Evolutionary conservation across 1,140 invertebrate species (phyloP).

Genomic region (Musca vetustissima): DNA sequence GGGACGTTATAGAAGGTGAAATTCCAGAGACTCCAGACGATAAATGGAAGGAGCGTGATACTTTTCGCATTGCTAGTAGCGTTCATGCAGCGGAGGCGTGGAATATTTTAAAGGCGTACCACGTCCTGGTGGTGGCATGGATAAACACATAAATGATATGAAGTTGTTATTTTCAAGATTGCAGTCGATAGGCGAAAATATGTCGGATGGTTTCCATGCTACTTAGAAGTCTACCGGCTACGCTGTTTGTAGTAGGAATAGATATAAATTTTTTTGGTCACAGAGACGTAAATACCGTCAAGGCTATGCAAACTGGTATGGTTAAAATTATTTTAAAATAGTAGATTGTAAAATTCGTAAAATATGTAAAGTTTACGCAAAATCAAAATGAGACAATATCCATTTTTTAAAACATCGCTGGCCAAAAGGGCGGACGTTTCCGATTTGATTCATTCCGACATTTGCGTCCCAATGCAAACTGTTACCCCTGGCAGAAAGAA

Average conservation of each 20-base stretch:
- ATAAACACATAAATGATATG: slow-evolving; percentile 24
- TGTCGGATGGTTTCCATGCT: slow-evolving; percentile 35
- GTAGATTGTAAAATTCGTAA: not conserved
- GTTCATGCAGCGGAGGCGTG: slow-evolving; percentile 13
- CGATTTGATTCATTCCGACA: not conserved
- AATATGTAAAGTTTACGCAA: not conserved
- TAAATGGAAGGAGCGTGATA: no score
- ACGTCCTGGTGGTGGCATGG: not conserved
- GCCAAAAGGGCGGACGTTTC: not conserved
- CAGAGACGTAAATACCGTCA: not conserved
- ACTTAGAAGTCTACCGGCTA: no score
- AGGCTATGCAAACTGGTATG: not conserved
- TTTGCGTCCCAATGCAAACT: not conserved
- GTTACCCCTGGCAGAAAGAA: not conserved
- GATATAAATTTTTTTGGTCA: not conserved
- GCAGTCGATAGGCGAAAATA: slow-evolving; percentile 29
- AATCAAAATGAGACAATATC: not conserved
- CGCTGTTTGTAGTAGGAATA: not conserved
- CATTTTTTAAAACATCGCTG: not conserved
- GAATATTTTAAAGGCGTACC: slow-evolving; percentile 24
- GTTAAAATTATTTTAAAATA: not conserved
- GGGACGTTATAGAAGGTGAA: no score
- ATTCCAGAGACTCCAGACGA: no score
- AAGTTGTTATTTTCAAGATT: slow-evolving; percentile 33
- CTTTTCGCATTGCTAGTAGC: slow-evolving; percentile 6